These are phyloP conservation scores for Scatophagus argus DNA, from an alignment of 2,113 vertebrate species.

Conservation along the genomic window DNA sequence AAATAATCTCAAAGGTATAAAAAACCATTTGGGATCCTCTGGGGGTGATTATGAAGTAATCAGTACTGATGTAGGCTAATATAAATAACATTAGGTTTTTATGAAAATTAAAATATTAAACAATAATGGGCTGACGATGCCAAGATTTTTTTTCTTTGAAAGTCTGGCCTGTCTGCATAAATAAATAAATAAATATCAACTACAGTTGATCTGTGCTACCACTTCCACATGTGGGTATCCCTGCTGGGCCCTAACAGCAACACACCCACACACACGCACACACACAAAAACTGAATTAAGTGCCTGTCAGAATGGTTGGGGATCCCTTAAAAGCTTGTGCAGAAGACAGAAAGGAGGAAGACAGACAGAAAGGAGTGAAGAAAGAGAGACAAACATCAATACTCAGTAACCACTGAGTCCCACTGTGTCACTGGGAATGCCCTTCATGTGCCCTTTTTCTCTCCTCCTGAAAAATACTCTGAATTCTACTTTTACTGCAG, in stretches of 20 bases:
- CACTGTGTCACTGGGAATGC: slow-evolving; percentile 27
- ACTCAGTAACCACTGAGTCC: slow-evolving; percentile 26
- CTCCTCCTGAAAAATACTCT: slow-evolving; percentile 29
- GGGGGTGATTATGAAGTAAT: too few species aligned
- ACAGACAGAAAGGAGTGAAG: background rate
- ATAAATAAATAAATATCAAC: too few species aligned
- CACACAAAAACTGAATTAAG: background rate
- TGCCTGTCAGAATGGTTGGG: background rate
- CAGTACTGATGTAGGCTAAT: too few species aligned
- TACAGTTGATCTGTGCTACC: too few species aligned
- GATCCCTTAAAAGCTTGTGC: slow-evolving; percentile 12
- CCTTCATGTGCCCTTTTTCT: slow-evolving; percentile 24
- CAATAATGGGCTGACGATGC: too few species aligned
- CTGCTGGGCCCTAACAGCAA: background rate
- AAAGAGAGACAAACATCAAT: slow-evolving; percentile 14
- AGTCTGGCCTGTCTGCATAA: too few species aligned
- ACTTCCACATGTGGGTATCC: slow-evolving; percentile 1
- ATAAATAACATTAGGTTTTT: too few species aligned
- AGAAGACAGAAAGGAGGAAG: slow-evolving; percentile 21
- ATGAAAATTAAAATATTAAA: too few species aligned
- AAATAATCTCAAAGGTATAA: too few species aligned
- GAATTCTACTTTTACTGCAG: slow-evolving; percentile 45
- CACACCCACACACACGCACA: background rate
- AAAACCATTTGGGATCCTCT: too few species aligned
- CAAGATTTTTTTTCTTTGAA: too few species aligned